Percentiles rank a stretch among this genome's conserved stretches.
Conservation (phyloP, 2,888 invertebrate genomes). For the Aspidiotus rigidus region DNA sequence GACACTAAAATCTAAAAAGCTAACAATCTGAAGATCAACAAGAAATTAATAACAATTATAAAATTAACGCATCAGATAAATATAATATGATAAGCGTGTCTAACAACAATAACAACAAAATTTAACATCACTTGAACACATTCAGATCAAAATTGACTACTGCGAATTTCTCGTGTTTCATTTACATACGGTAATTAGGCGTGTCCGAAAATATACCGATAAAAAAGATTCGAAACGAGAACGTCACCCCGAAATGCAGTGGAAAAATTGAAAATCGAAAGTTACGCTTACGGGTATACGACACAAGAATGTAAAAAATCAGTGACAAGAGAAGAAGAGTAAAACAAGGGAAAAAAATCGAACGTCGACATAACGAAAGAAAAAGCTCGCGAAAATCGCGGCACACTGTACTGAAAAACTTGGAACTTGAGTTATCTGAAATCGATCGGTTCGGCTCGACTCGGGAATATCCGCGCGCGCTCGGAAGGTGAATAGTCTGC, state of each 20-base stretch:
- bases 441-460: constrained; percentile 12
- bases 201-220: too few relatives aligned
- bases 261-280: not conserved
- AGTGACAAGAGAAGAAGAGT: not conserved
- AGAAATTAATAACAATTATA: too few relatives aligned
- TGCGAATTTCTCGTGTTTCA: too few relatives aligned
- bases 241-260: not conserved
- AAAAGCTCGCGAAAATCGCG: constrained; percentile 23
- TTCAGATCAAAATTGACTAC: too few relatives aligned
- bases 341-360: constrained; percentile 3
- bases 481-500: constrained; percentile 2
- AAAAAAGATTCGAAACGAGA: too few relatives aligned
- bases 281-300: not conserved
- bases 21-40: too few relatives aligned
- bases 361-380: not conserved
- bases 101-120: too few relatives aligned
- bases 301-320: not conserved
- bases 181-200: too few relatives aligned
- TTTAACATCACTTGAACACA: too few relatives aligned
- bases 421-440: constrained; percentile 27
- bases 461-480: constrained; percentile 3
- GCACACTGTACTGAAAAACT: constrained; percentile 25
- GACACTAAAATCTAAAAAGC: too few relatives aligned
- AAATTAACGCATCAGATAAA: too few relatives aligned
- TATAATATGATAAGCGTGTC: too few relatives aligned